A percentile compares a stretch with the other conserved stretches of the same genome.
phyloP scores from a whole-genome alignment of 1,140 invertebrate genomes.

The Lasioglossum albipes region DNA sequence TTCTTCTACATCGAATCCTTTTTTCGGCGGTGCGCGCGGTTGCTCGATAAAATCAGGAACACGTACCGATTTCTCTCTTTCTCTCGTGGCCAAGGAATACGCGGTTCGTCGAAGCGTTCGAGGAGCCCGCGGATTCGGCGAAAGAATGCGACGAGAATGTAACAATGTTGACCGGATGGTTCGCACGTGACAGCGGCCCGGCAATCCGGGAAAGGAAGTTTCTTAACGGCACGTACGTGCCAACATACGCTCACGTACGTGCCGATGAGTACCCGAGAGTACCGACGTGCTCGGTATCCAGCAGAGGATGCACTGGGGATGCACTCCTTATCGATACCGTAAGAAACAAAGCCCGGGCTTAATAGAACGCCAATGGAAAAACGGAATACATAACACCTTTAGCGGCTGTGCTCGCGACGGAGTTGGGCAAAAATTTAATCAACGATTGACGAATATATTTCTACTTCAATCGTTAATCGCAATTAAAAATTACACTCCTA shows the following conservation, averaged over 20 bases:
- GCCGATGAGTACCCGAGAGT: slow-evolving; percentile 42
- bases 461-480: too few species aligned
- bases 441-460: too few species aligned
- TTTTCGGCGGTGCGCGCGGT: neutral
- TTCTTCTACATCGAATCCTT: slow-evolving; percentile 10
- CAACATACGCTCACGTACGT: slow-evolving; percentile 59
- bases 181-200: slow-evolving; percentile 62
- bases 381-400: slow-evolving; percentile 39
- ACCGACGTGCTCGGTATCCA: slow-evolving; percentile 49
- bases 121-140: slow-evolving; percentile 52
- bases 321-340: slow-evolving; percentile 33
- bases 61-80: slow-evolving; percentile 55
- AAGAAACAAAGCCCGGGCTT: slow-evolving; percentile 36
- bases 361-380: slow-evolving; percentile 36
- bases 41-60: slow-evolving; percentile 50
- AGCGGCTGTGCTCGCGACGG: slow-evolving; percentile 3
- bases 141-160: slow-evolving; percentile 58
- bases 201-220: slow-evolving; percentile 62
- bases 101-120: slow-evolving; percentile 51
- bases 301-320: slow-evolving; percentile 10
- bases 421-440: too few species aligned
- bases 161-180: slow-evolving; percentile 64
- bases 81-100: slow-evolving; percentile 39
- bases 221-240: slow-evolving; percentile 63
- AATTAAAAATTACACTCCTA: too few species aligned